These are phyloP conservation scores for Anabas testudineus DNA, from an alignment of 2,797 vertebrate species.

Conservation along the genomic window DNA sequence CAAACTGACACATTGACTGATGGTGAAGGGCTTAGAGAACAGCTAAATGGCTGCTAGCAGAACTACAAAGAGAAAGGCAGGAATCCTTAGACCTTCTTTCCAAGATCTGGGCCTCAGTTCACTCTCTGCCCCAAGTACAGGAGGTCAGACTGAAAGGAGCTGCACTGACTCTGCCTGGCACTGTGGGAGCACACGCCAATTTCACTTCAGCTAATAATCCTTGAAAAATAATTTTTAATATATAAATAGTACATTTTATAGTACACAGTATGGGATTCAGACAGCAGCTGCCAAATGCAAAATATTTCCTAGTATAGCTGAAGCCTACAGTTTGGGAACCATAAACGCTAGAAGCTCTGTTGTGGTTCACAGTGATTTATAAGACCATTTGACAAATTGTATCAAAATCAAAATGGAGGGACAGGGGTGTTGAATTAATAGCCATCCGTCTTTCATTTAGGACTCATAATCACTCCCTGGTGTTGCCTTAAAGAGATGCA, in stretches of 20 bases:
- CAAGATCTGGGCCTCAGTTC: slow-evolving; percentile 65
- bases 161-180: slow-evolving; percentile 36
- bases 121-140: slow-evolving; percentile 54
- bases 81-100: slow-evolving; percentile 69
- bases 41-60: slow-evolving; percentile 74
- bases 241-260: slow-evolving; percentile 37
- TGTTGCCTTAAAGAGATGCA: slow-evolving; percentile 64
- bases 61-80: slow-evolving; percentile 77
- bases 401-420: slow-evolving; percentile 73
- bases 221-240: slow-evolving; percentile 31
- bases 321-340: slow-evolving; percentile 52
- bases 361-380: slow-evolving; percentile 73
- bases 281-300: slow-evolving; percentile 45
- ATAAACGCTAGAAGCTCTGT: slow-evolving; percentile 62
- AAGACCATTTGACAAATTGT: slow-evolving; percentile 71
- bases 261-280: slow-evolving; percentile 9
- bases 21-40: slow-evolving; percentile 71
- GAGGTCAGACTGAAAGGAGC: slow-evolving; percentile 66
- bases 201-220: slow-evolving; percentile 21
- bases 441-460: slow-evolving; percentile 77
- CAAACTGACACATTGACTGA: slow-evolving; percentile 81
- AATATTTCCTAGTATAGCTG: slow-evolving; percentile 51
- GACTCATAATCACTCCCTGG: slow-evolving; percentile 76
- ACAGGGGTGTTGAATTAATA: slow-evolving; percentile 76
- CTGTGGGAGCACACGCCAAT: slow-evolving; percentile 32